Percentiles rank a stretch among this genome's conserved stretches.
These are phyloP conservation scores for Hydractinia echinata DNA, from an alignment of 30 jellyfish, hydroid and myxozoan species.

Conservation along the genomic window DNA sequence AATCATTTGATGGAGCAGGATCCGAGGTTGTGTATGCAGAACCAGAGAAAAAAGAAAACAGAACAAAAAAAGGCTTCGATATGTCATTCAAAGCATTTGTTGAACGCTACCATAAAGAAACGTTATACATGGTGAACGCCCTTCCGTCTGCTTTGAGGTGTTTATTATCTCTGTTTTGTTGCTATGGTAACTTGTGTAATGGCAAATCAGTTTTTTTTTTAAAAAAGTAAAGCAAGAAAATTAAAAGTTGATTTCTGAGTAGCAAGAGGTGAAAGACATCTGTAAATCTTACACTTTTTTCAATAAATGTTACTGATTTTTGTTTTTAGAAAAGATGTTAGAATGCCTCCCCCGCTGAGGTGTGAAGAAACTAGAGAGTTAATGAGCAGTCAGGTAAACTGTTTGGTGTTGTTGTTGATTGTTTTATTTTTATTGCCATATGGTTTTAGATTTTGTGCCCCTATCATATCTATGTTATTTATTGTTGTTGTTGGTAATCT, in stretches of 20 bases:
- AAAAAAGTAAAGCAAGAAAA: too few species aligned
- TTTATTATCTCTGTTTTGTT: constrained; percentile 21
- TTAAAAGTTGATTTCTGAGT: too few species aligned
- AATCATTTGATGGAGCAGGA: constrained; percentile 57
- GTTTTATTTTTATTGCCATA: not conserved
- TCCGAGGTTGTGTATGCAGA: constrained; percentile 60
- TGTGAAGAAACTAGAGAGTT: constrained; percentile 70
- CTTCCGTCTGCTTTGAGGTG: constrained; percentile 74
- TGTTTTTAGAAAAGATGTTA: constrained; percentile 65
- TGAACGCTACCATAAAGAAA: constrained; percentile 52
- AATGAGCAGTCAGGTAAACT: constrained; percentile 36
- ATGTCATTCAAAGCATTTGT: constrained; percentile 60
- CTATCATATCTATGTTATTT: not conserved
- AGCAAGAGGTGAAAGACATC: not conserved
- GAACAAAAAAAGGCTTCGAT: constrained; percentile 51
- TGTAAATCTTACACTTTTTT: not conserved
- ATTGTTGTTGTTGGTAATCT: not conserved
- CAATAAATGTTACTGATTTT: not conserved
- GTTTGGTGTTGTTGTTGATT: too few species aligned
- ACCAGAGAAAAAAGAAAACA: constrained; percentile 60
- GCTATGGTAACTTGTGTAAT: not conserved
- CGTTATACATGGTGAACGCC: constrained; percentile 72
- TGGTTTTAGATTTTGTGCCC: not conserved
- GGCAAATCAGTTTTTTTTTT: too few species aligned
- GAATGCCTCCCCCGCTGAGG: constrained; percentile 79